These are phyloP conservation scores for Parnassius orleans DNA, from an alignment of 2,888 invertebrate species.

Conservation along the genomic window DNA sequence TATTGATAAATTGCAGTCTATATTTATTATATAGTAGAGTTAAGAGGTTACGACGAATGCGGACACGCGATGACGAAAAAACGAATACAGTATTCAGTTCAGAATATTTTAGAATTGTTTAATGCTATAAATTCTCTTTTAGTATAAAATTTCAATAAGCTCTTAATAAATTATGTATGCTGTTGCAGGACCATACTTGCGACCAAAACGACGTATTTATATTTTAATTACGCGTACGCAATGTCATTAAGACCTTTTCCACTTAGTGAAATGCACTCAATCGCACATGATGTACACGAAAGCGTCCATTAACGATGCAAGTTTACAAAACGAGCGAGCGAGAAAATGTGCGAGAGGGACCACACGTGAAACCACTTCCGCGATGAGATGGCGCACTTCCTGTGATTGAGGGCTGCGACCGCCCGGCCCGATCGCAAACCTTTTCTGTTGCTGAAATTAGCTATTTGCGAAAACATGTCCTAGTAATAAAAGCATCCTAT, in stretches of 20 bases:
- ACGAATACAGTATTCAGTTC: too few species aligned
- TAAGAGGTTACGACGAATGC: too few species aligned
- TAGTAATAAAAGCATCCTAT: constrained; percentile 37
- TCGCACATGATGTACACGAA: constrained; percentile 59
- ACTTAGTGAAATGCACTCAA: constrained; percentile 62
- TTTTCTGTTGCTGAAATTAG: constrained; percentile 48
- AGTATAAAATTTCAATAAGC: too few species aligned
- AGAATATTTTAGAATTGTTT: too few species aligned
- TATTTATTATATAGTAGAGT: too few species aligned
- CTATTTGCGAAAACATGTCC: constrained; percentile 44
- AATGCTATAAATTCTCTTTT: too few species aligned
- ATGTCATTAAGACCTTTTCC: constrained; percentile 40
- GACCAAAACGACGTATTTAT: not conserved
- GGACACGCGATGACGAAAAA: too few species aligned
- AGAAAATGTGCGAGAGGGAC: constrained; percentile 58
- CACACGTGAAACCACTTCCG: constrained; percentile 78
- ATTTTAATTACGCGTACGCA: constrained; percentile 2
- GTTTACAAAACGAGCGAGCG: constrained; percentile 56
- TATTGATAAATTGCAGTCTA: too few species aligned
- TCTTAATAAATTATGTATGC: too few species aligned
- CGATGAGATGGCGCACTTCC: constrained; percentile 81
- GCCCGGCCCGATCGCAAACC: constrained; percentile 37
- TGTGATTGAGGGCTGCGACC: constrained; percentile 74
- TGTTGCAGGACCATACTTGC: too few species aligned
- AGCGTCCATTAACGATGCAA: constrained; percentile 63